phyloP scores from a whole-genome alignment of 2,888 invertebrate species.

The Cheilosia pagana region DNA sequence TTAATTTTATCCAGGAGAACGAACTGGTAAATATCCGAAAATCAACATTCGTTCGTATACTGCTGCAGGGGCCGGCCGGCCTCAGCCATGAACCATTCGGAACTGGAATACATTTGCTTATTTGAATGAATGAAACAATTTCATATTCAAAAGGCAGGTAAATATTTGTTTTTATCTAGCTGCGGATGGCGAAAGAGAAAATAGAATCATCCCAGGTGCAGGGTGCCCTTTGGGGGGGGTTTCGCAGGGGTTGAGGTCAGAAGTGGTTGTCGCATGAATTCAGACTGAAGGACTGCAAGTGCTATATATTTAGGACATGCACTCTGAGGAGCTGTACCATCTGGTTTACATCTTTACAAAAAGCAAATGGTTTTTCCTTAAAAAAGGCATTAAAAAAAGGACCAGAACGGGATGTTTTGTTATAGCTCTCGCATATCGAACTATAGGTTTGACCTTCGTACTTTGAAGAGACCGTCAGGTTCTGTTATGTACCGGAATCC shows the following conservation, averaged over 20 bases:
- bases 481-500: too few relatives aligned
- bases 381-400: too few relatives aligned
- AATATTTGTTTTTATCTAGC: conserved; percentile 44
- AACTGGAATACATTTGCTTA: conserved; percentile 34
- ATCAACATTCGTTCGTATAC: conserved; percentile 8
- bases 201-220: not conserved
- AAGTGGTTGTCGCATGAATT: not conserved
- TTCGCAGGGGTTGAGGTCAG: conserved; percentile 1
- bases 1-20: conserved; percentile 33
- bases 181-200: not conserved
- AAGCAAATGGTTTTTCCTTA: too few relatives aligned
- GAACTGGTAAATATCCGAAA: conserved; percentile 31
- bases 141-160: conserved; percentile 40
- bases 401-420: too few relatives aligned
- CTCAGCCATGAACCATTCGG: not conserved
- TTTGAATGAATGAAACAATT: conserved; percentile 38
- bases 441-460: too few relatives aligned
- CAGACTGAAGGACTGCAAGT: not conserved
- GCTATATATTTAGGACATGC: not conserved
- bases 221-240: not conserved
- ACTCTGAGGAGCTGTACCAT: not conserved
- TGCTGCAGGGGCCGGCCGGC: not conserved
- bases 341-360: not conserved
- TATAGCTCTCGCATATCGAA: too few relatives aligned
- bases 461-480: too few relatives aligned